Conservation (phyloP, 1,140 invertebrate species). For the Drosophila mojavensis region DNA sequence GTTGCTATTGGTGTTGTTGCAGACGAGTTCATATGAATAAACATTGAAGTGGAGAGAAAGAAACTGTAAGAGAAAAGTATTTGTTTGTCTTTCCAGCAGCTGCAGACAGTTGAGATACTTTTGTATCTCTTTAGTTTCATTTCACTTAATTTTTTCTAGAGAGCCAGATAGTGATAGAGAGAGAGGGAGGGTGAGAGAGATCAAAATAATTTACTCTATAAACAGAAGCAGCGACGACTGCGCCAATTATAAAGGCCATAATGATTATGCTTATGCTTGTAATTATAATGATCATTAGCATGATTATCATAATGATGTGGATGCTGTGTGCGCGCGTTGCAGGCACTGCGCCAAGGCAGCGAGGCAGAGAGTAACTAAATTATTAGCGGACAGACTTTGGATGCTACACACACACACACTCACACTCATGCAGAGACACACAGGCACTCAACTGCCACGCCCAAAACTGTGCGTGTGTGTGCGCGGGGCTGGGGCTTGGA, state of each 20-base stretch:
- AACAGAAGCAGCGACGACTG: slow-evolving; percentile 40
- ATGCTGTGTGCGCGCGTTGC: slow-evolving; percentile 4
- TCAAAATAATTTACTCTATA: slow-evolving; percentile 59
- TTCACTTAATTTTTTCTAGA: slow-evolving; percentile 12
- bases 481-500: slow-evolving; percentile 15
- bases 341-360: slow-evolving; percentile 56
- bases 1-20: slow-evolving; percentile 22
- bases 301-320: slow-evolving; percentile 18
- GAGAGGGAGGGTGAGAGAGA: slow-evolving; percentile 6
- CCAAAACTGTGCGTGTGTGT: slow-evolving; percentile 17
- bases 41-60: background rate
- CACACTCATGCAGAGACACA: background rate
- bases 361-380: slow-evolving; percentile 59
- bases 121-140: slow-evolving; percentile 28
- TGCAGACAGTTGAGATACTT: slow-evolving; percentile 37
- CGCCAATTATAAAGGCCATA: slow-evolving; percentile 65
- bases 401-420: slow-evolving; percentile 16
- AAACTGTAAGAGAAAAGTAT: slow-evolving; percentile 23
- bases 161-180: background rate
- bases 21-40: slow-evolving; percentile 43
- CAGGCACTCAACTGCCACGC: slow-evolving; percentile 15
- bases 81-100: slow-evolving; percentile 28
- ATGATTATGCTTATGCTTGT: slow-evolving; percentile 31
- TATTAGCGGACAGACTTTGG: slow-evolving; percentile 63
- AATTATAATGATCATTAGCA: slow-evolving; percentile 34